Evolutionary conservation across 2,113 vertebrate species (phyloP), one percentile per base, ranked within the genome.

Genomic region (Pachyramphus minor): DNA sequence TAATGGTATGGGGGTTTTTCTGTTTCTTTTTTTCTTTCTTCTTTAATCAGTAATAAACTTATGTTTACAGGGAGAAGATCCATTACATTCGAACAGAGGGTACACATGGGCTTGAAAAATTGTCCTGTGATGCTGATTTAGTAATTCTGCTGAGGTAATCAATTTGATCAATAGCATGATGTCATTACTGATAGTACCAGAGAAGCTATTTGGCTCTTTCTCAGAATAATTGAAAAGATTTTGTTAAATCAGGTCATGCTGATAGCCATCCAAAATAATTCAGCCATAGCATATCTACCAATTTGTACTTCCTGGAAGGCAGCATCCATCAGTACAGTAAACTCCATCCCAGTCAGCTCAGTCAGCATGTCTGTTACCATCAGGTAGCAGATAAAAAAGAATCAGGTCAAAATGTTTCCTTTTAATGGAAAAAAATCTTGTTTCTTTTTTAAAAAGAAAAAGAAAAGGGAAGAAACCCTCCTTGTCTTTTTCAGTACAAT

Each of bases 21-120:
- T 76, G 12, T 30, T 20, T 44, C 55, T 60, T 19, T 41, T 90
- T 25, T 66, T 23, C 22, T 9, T 78, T 66, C 8, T 45, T 91
- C 30, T 86, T 68, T 45, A 90, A 28, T 86, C 73, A 68, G 1
- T 80, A 33, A 41, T n/a, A 81, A 27, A 15, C 59, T 92, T 83
- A 28, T 49, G 37, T 96, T 96, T 93, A 59, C 95, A 99, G 99
- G 98, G 99, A 99, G 98, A 99, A 99, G 97, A 99, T 99, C 94
- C 99, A 99, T 98, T 99, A 99, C 95, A 99, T 99, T 95, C 98
- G 99, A 71, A 99, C 98, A 35, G 99, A 99, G 96, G 99, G 99
- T 31, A 98, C 98, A 73, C 98, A 99, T 47, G 99, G 99, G 14
- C 98, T 99, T 93, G 99, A 99, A 97, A 99, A 99, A 95, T 95